phyloP scores from a whole-genome alignment of 2,113 vertebrate genomes.

The Syngnathoides biaculeatus region DNA sequence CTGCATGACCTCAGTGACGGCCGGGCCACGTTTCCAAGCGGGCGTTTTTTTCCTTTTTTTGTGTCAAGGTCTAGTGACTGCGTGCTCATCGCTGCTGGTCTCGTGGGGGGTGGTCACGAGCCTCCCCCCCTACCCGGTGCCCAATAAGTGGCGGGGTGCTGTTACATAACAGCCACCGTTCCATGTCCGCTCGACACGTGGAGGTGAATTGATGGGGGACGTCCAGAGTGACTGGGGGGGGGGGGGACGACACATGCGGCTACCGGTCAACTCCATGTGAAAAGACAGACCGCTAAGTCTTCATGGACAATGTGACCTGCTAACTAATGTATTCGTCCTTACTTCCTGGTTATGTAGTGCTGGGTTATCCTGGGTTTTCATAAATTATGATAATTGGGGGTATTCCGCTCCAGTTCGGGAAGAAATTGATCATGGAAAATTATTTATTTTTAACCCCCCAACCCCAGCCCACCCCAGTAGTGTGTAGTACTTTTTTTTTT shows the following conservation, averaged over 20 bases:
- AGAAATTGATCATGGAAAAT: too few relatives aligned
- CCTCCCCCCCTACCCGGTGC: slow-evolving; percentile 4
- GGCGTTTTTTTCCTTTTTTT: too few relatives aligned
- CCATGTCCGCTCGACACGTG: slow-evolving; percentile 42
- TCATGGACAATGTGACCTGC: neutral
- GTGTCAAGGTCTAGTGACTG: slow-evolving; percentile 19
- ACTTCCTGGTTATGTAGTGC: too few relatives aligned
- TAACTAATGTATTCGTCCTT: too few relatives aligned
- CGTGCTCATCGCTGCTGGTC: slow-evolving; percentile 11
- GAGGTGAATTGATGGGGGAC: slow-evolving; percentile 42
- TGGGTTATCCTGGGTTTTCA: too few relatives aligned
- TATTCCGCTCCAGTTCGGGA: too few relatives aligned
- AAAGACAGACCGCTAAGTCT: neutral
- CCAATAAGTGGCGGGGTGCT: slow-evolving; percentile 14
- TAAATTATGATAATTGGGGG: too few relatives aligned
- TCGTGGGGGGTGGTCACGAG: slow-evolving; percentile 16
- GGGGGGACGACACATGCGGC: too few relatives aligned
- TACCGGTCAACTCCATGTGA: slow-evolving; percentile 9
- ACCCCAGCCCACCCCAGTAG: too few relatives aligned
- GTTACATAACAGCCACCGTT: slow-evolving; percentile 61
- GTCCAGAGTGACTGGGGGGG: too few relatives aligned
- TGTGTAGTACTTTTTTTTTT: too few relatives aligned
- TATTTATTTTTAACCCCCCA: too few relatives aligned
- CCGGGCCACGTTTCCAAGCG: slow-evolving; percentile 5
- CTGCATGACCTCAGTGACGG: slow-evolving; percentile 4